Conservation (phyloP, 2,113 vertebrate genomes). For the Dasypus novemcinctus region DNA sequence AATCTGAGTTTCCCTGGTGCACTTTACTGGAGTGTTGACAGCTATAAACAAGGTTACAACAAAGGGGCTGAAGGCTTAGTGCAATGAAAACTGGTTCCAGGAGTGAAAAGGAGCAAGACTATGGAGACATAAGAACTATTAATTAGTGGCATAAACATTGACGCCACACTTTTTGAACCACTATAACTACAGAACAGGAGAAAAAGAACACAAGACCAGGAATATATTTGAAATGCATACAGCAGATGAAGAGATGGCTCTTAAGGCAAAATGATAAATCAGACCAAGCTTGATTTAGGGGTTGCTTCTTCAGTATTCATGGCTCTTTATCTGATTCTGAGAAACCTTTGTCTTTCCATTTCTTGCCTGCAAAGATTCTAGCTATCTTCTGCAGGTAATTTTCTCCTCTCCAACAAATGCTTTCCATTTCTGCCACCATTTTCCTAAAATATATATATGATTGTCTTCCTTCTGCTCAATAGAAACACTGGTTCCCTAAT, state of each 20-base stretch:
- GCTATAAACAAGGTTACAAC: no score
- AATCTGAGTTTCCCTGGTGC: background rate
- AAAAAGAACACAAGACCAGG: no score
- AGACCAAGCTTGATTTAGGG: fast-evolving
- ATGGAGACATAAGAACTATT: fast-evolving
- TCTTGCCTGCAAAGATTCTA: background rate
- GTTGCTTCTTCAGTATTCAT: fast-evolving
- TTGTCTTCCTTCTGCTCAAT: background rate
- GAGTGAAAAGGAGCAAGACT: background rate
- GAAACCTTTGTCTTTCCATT: background rate
- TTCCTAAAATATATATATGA: background rate
- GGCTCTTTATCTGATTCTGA: background rate
- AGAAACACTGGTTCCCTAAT: background rate
- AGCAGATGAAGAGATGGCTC: fast-evolving
- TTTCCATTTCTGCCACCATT: background rate
- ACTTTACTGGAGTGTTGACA: background rate
- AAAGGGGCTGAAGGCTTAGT: fast-evolving
- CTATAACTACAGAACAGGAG: background rate
- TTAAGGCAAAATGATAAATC: background rate
- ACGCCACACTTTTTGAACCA: fast-evolving
- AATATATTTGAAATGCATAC: fast-evolving
- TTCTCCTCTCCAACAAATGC: background rate
- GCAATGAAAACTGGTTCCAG: background rate
- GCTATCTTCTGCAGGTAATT: background rate
- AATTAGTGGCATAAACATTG: background rate